phyloP scores from a whole-genome alignment of 2,797 vertebrate species.

The Margarornis squamiger region DNA sequence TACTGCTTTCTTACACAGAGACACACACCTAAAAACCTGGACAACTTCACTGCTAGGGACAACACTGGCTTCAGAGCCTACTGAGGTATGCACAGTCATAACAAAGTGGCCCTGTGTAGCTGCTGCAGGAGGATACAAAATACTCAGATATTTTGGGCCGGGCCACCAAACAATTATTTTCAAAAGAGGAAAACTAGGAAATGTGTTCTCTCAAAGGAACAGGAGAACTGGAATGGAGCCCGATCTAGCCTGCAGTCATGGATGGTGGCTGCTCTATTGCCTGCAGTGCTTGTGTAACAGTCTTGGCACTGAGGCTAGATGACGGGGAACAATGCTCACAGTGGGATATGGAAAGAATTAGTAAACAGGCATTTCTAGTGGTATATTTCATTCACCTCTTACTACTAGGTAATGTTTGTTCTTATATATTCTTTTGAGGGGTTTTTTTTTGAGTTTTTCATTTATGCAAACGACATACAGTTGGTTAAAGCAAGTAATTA shows the following conservation, averaged over 20 bases:
- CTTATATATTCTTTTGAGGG: neutral
- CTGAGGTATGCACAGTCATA: neutral
- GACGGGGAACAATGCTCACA: neutral
- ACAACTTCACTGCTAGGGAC: neutral
- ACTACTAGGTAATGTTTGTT: neutral
- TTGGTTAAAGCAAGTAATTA: neutral
- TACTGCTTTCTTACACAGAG: neutral
- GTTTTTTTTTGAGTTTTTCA: neutral
- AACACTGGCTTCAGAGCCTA: neutral
- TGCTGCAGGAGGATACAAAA: neutral
- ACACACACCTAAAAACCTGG: neutral
- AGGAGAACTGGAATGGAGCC: neutral
- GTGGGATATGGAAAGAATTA: neutral
- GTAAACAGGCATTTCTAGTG: neutral
- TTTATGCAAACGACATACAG: neutral
- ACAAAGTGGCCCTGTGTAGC: neutral
- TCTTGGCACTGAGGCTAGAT: neutral
- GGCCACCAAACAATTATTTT: neutral
- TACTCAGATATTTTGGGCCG: neutral
- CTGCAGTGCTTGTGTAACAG: neutral
- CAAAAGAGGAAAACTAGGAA: neutral
- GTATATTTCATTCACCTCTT: neutral
- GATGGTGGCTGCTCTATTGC: neutral
- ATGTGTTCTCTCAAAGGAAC: neutral
- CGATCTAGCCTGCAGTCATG: neutral